Evolutionary conservation across 2,888 invertebrate genomes (phyloP), one percentile per base, ranked within the genome.

Genomic region (Drosophila colorata): DNA sequence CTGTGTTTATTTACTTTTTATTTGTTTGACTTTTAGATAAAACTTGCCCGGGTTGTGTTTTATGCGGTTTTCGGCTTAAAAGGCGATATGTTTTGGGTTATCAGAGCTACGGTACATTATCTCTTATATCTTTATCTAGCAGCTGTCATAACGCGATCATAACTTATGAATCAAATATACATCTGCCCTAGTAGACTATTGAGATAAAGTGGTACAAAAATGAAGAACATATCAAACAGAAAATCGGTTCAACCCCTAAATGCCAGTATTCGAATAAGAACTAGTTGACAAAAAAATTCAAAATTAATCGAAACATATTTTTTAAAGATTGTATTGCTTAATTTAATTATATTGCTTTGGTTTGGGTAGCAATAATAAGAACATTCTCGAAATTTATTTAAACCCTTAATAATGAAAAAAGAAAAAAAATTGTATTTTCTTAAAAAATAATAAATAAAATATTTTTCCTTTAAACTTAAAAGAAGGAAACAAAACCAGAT

Each of bases 11-110:
- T 56, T 60, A 25, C 41, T 72, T 44, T 44, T 43, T 40, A 31
- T 63, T 56, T 63, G 46, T 35, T 74, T 73, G 33, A 41, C 43
- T 66, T 56, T 28, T 28, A 63, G 49, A 56, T 58, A 78, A 67
- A 46, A 51, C 38, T 55, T 77, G 57, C 67, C 40, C 2, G 25
- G 31, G 18, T 28, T 52, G 25, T 31, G 23, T 47, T 55, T 49
- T 33, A 23, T 33, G 38, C 44, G 52, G 41, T 3, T 14, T 25
- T 6, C 14, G 47, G 16, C 11, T 41, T 51, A 38, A 31, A 16
- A 35, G 28, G 25, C 48, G 16, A 53, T 48, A 5, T 4, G 31
- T 40, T 23, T 69, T 18, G 13, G 35, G 35, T 28, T 33, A 53
- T 48, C 18, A 35, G 31, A 33, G 28, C 41, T 33, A 43, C 18